Conservation (phyloP, 1,140 invertebrate genomes). For the Pseudomyrmex dendroicus region DNA sequence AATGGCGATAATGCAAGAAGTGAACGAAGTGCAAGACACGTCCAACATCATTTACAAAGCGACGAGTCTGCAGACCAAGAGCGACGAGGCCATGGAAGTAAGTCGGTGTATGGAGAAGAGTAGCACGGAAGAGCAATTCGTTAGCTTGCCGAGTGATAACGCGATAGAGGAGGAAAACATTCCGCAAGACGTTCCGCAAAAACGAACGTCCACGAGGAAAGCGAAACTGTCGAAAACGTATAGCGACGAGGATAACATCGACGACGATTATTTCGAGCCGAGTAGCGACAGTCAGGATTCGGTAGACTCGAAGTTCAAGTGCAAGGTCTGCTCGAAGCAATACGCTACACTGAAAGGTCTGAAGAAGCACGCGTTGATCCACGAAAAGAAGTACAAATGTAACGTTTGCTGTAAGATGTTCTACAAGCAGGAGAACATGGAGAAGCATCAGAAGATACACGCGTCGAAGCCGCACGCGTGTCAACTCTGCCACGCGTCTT, state of each 20-base stretch:
- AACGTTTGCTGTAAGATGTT: slow-evolving; percentile 81
- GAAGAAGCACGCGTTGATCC: slow-evolving; percentile 81
- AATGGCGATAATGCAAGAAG: slow-evolving; percentile 35
- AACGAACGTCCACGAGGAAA: slow-evolving; percentile 76
- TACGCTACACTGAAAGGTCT: slow-evolving; percentile 81
- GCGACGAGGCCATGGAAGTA: slow-evolving; percentile 42
- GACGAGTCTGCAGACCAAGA: slow-evolving; percentile 43
- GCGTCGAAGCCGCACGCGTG: slow-evolving; percentile 78
- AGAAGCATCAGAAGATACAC: slow-evolving; percentile 80
- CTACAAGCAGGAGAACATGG: slow-evolving; percentile 80
- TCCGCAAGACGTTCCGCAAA: slow-evolving; percentile 62
- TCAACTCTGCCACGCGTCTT: slow-evolving; percentile 77
- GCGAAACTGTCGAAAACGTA: slow-evolving; percentile 74
- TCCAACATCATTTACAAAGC: slow-evolving; percentile 32
- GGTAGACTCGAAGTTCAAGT: slow-evolving; percentile 78
- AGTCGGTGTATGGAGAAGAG: slow-evolving; percentile 48
- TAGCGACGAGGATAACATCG: slow-evolving; percentile 73
- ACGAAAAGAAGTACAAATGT: slow-evolving; percentile 81
- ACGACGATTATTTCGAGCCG: slow-evolving; percentile 75
- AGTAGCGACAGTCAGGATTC: slow-evolving; percentile 72
- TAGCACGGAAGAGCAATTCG: slow-evolving; percentile 55
- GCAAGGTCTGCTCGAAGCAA: slow-evolving; percentile 79
- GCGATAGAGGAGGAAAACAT: slow-evolving; percentile 51
- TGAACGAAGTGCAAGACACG: slow-evolving; percentile 12
- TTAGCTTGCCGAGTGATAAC: slow-evolving; percentile 55